Base-by-base conservation (phyloP, 2,888 invertebrate species). In the Kuschelorhynchus macadamiae region DNA sequence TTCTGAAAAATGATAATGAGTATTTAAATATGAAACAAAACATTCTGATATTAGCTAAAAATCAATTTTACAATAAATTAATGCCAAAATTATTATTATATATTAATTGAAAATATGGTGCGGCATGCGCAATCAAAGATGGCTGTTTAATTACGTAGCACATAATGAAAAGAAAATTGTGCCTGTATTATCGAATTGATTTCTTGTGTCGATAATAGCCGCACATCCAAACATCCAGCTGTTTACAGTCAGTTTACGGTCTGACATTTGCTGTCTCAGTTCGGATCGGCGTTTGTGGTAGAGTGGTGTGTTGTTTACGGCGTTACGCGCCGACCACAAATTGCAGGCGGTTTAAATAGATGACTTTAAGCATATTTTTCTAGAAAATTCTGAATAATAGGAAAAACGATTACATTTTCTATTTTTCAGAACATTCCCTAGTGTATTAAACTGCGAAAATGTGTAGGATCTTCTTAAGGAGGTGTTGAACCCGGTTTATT, bases 211-310 rank as follows among this genome's bases (percentile, higher is more conserved):
- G 64, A 64, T 57, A 20, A 14, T 1, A 14, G n/a, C 59, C 57
- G 41, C 46, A 33, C 36, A 62, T 49, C 53, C 55, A 61, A 60
- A 39, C 32, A 55, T 47, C 64, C 65, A 65, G 59, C 70, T 72
- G 67, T 59, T 66, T 55, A 61, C 66, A 68, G 36, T 65, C 62
- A 70, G 42, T 57, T 47, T 56, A 56, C 42, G 20, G 49, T 36
- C 55, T 53, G 46, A 56, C 47, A 17, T 63, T 18, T 33, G 16
- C 9, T 44, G 16, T 21, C 46, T 62, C 56, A 64, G 65, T 59
- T 56, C 44, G 65, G 65, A 59, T 56, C 65, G 65, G 65, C 59
- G 33, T 36, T 20, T 50, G 20, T 50, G 42, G 17, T 14, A 8
- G 55, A 55, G 41, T 12, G 39, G 52, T 39, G 39, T n/a, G 36